phyloP scores from a whole-genome alignment of 2,888 invertebrate genomes.

The Sericinus montela region DNA sequence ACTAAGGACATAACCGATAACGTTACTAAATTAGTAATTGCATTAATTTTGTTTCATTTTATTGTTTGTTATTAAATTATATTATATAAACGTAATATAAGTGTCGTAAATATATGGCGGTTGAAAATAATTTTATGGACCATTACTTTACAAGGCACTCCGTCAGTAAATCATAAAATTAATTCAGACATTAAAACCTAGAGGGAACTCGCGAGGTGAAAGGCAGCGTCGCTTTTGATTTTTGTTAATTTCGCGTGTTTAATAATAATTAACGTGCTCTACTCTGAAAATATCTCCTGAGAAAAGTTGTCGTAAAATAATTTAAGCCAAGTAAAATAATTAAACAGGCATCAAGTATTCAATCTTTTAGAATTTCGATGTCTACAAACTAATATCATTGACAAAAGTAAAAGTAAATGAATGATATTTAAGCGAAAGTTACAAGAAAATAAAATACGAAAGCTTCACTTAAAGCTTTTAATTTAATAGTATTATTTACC shows the following conservation, averaged over 20 bases:
- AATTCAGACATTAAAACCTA: constrained; percentile 47
- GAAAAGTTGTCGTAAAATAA: constrained; percentile 7
- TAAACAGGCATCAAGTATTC: neutral
- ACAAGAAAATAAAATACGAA: too few species aligned
- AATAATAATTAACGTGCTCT: constrained; percentile 39
- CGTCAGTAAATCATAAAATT: constrained; percentile 44
- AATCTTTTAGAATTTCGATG: constrained; percentile 35
- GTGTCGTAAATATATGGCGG: constrained; percentile 35
- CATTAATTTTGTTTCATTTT: neutral
- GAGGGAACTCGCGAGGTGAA: constrained; percentile 54
- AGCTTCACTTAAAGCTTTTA: too few species aligned
- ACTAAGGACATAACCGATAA: too few species aligned
- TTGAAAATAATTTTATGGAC: constrained; percentile 46
- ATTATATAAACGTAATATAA: constrained; percentile 26
- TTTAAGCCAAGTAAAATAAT: neutral
- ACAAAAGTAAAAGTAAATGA: neutral
- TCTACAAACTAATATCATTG: neutral
- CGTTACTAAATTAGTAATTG: too few species aligned
- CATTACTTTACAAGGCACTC: constrained; percentile 40
- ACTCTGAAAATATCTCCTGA: constrained; percentile 47
- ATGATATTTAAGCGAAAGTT: too few species aligned
- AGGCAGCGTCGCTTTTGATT: constrained; percentile 42
- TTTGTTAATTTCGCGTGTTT: constrained; percentile 40
- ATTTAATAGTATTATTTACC: too few species aligned
- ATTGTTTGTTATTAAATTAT: neutral